phyloP scores from a whole-genome alignment of 2,888 invertebrate species.

The Catotricha subobsoleta region DNA sequence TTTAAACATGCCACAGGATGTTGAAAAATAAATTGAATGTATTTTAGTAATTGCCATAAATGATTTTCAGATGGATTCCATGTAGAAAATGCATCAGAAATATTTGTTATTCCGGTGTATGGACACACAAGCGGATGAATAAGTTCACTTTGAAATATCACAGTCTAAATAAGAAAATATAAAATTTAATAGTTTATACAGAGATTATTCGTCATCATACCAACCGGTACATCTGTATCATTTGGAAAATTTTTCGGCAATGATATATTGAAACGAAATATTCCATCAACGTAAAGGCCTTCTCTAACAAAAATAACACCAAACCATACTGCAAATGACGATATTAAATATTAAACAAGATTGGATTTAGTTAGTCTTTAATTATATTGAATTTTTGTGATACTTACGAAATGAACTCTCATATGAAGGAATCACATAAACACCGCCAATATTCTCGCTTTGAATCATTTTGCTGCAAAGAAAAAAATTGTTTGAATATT shows the following conservation, averaged over 20 bases:
- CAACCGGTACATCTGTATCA: conserved; percentile 3
- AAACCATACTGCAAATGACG: conserved; percentile 20
- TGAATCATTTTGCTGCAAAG: conserved; percentile 62
- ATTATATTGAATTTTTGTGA: neutral
- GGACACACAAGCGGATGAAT: conserved; percentile 76
- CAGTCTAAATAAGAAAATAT: conserved; percentile 36
- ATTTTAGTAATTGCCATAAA: conserved; percentile 79
- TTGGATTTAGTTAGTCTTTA: neutral
- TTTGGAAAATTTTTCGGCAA: conserved; percentile 77
- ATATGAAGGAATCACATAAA: conserved; percentile 85
- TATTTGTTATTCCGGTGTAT: conserved; percentile 56
- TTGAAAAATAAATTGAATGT: conserved; percentile 62
- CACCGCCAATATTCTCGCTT: conserved; percentile 68
- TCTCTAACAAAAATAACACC: conserved; percentile 54
- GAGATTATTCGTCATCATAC: neutral
- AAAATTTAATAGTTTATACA: neutral
- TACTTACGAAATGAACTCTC: conserved; percentile 56
- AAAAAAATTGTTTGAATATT: too few relatives aligned
- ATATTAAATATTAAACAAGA: neutral
- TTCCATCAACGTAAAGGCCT: conserved; percentile 75
- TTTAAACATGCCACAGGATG: conserved; percentile 39
- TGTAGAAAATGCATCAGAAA: conserved; percentile 60
- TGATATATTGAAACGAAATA: conserved; percentile 74
- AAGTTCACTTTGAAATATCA: conserved; percentile 66
- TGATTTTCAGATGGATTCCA: conserved; percentile 74